These are phyloP conservation scores for Macroteleia sp. DNA, from an alignment of 2,888 invertebrate species.

Conservation along the genomic window DNA sequence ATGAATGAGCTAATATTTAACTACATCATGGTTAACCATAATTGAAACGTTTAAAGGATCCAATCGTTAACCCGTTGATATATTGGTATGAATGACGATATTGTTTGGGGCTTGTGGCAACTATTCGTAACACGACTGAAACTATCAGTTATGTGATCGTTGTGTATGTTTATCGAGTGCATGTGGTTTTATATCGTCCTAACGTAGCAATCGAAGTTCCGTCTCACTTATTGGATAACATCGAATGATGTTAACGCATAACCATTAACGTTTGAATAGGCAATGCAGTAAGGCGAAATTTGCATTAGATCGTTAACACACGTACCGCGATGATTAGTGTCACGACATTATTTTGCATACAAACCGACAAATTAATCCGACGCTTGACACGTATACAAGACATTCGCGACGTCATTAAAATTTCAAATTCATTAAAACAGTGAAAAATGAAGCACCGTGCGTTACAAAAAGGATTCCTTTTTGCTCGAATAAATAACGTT, in stretches of 20 bases:
- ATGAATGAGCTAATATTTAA: not conserved
- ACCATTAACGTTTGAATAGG: constrained; percentile 50
- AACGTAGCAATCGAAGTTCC: constrained; percentile 44
- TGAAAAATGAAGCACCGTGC: not conserved
- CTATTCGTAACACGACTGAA: constrained; percentile 70
- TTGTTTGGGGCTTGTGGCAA: constrained; percentile 45
- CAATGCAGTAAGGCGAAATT: constrained; percentile 39
- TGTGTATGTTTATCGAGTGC: constrained; percentile 54
- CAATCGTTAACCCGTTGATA: constrained; percentile 27
- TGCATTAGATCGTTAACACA: constrained; percentile 48
- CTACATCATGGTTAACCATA: constrained; percentile 6
- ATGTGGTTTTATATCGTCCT: constrained; percentile 57
- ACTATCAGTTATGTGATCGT: constrained; percentile 73
- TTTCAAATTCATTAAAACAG: not conserved
- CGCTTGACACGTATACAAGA: not conserved
- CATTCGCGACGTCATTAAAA: too few species aligned
- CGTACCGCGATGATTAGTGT: constrained; percentile 38
- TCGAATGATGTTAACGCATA: constrained; percentile 37
- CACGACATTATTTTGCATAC: constrained; percentile 33
- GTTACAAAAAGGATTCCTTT: not conserved
- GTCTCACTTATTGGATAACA: constrained; percentile 46
- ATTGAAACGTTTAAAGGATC: constrained; percentile 12
- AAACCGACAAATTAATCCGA: constrained; percentile 21
- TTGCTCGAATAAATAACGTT: too few species aligned
- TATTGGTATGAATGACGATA: constrained; percentile 40